Evolutionary conservation across 2,797 vertebrate species (phyloP), one percentile per base, ranked within the genome.

Genomic region (Takifugu rubripes): DNA sequence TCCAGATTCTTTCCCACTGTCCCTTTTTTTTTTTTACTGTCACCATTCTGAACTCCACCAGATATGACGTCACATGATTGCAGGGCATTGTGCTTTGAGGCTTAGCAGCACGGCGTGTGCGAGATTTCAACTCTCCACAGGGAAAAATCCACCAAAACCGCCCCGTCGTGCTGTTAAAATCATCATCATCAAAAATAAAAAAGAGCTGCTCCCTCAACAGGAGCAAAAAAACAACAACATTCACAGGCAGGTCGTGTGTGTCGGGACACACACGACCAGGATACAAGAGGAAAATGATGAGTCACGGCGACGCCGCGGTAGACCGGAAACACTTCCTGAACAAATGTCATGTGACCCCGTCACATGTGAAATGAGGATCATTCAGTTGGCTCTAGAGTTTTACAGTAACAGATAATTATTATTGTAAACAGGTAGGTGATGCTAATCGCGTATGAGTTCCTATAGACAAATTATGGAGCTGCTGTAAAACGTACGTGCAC

Each of bases 31-130:
- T 47, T 36, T 21, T 57, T 14, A 25, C 36, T 46, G 24, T 73
- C 54, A 70, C 75, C 47, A 68, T 31, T 12, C 57, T 31, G 56
- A 62, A 33, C 55, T 68, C 63, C 59, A 61, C 62, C 57, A 54
- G 70, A 66, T 74, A 56, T 42, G 42, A 71, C 61, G 61, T 71
- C 78, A 76, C 77, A 83, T 66, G 72, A 66, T 73, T 74, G 64
- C 76, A 81, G 81, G 70, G 72, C 61, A 53, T 88, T 89, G 87
- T 90, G 85, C 87, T 90, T 87, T 82, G 74, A 85, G 60, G 63
- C 63, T 66, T 73, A 86, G 79, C 78, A 83, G 79, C 80, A 70
- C 69, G 56, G 63, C 62, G 49, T 60, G 59, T 40, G 16, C 64
- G 51, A 10, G 12, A 66, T 55, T 68, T 70, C 40, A 71, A 59